A percentile compares a stretch with the other conserved stretches of the same genome.
Evolutionary conservation across 92 coral and sea anemone species (phyloP).

Genomic region (Paragorgia papillata): DNA sequence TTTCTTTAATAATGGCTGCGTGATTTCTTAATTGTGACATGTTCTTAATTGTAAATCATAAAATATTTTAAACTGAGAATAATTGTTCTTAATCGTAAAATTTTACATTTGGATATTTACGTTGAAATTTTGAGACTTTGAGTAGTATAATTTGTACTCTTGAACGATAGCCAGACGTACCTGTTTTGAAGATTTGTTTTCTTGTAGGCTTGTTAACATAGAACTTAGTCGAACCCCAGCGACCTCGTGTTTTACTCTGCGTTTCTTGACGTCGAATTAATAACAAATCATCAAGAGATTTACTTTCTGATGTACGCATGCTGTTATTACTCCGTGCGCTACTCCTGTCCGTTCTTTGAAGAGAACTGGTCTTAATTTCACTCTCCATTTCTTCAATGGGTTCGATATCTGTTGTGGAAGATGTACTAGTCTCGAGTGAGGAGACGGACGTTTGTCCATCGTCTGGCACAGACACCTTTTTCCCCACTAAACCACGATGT

Average conservation of each 20-base stretch:
- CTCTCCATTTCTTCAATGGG: constrained; percentile 40
- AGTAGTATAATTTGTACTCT: background rate
- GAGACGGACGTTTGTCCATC: constrained; percentile 41
- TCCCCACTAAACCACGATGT: background rate
- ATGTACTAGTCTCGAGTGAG: constrained; percentile 28
- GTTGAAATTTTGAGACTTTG: too few relatives aligned
- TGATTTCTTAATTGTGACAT: constrained; percentile 56
- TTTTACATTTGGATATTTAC: background rate
- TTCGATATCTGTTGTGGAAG: constrained; percentile 26
- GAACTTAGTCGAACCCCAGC: constrained; percentile 85
- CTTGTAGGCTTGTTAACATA: constrained; percentile 65
- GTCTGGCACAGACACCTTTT: constrained; percentile 11
- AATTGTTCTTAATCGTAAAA: background rate
- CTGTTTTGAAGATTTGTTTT: constrained; percentile 60
- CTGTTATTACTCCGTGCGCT: background rate
- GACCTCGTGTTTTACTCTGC: constrained; percentile 60
- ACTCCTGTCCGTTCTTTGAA: constrained; percentile 14
- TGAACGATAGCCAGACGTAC: constrained; percentile 29
- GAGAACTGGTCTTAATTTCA: constrained; percentile 10
- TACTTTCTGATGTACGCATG: constrained; percentile 78
- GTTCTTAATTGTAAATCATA: background rate
- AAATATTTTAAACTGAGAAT: background rate
- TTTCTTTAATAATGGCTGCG: constrained; percentile 61
- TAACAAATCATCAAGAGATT: constrained; percentile 90
- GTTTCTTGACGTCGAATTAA: constrained; percentile 41